Evolutionary conservation across 2,797 vertebrate genomes (phyloP).

Genomic region (Hipposideros larvatus): DNA sequence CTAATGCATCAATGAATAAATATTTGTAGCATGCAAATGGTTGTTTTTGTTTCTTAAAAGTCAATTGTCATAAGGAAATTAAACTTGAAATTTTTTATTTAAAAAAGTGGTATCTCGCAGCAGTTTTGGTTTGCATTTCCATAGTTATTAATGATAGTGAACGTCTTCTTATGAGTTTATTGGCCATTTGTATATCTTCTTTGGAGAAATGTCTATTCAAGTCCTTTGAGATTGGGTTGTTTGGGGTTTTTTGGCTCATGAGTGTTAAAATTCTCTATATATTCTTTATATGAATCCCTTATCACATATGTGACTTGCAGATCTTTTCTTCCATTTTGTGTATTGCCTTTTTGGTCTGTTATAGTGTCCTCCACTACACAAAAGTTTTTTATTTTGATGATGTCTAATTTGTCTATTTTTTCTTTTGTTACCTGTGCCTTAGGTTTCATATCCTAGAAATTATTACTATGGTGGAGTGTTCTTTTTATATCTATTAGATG

Average conservation of each 20-base stretch:
- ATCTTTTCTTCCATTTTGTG: background rate
- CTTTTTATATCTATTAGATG: background rate
- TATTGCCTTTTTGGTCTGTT: background rate
- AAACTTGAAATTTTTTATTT: slow-evolving; percentile 76
- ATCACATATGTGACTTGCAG: background rate
- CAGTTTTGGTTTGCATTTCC: background rate
- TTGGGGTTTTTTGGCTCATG: background rate
- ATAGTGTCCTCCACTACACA: background rate
- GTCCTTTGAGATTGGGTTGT: background rate
- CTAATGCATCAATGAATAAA: slow-evolving; percentile 74
- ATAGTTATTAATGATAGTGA: background rate
- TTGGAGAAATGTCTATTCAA: background rate
- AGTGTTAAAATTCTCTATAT: background rate
- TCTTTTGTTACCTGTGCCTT: background rate
- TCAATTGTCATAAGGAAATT: slow-evolving; percentile 64
- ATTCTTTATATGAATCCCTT: background rate
- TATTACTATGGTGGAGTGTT: background rate
- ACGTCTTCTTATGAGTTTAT: background rate
- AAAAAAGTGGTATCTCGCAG: background rate
- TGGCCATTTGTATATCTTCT: background rate
- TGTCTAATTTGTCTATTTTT: background rate
- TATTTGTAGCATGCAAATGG: slow-evolving; percentile 72
- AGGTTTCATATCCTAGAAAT: background rate
- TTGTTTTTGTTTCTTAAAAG: slow-evolving; percentile 77
- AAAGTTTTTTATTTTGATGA: background rate